Percentiles rank a stretch among this genome's conserved stretches.
phyloP scores from a whole-genome alignment of 1,140 invertebrate species.

The Eriocheir sinensis region DNA sequence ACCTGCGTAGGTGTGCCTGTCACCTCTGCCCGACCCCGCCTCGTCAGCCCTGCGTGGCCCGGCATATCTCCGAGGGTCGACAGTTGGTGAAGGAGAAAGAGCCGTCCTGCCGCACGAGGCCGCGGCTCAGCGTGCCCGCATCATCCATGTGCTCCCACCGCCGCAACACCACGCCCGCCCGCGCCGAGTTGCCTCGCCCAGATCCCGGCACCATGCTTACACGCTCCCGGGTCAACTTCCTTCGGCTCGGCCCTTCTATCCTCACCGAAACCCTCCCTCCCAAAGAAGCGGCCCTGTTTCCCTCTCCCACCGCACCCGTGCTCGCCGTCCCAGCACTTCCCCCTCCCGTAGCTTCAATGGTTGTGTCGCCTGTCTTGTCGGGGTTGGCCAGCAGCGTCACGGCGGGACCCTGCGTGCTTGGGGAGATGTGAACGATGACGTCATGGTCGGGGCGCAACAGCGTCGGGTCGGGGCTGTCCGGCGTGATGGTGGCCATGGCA shows the following conservation, averaged over 20 bases:
- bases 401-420: constrained; percentile 42
- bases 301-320: background rate
- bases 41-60: too few relatives aligned
- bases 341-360: background rate
- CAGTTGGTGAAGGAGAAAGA: constrained; percentile 70
- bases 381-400: constrained; percentile 34
- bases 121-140: constrained; percentile 52
- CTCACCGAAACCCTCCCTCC: background rate
- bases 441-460: constrained; percentile 60
- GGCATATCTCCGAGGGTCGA: constrained; percentile 52
- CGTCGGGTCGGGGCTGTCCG: background rate
- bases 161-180: constrained; percentile 17
- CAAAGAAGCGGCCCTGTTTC: too few relatives aligned
- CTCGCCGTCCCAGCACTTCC: background rate
- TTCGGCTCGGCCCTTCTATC: background rate
- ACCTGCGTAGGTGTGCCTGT: background rate
- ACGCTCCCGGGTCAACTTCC: background rate
- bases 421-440: constrained; percentile 67
- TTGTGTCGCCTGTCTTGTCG: background rate
- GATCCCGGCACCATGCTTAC: background rate
- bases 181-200: background rate
- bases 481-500: constrained; percentile 34
- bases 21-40: background rate
- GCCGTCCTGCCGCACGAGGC: constrained; percentile 58
- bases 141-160: constrained; percentile 71